phyloP scores from a whole-genome alignment of 2,113 vertebrate genomes.

The Pantherophis guttatus region DNA sequence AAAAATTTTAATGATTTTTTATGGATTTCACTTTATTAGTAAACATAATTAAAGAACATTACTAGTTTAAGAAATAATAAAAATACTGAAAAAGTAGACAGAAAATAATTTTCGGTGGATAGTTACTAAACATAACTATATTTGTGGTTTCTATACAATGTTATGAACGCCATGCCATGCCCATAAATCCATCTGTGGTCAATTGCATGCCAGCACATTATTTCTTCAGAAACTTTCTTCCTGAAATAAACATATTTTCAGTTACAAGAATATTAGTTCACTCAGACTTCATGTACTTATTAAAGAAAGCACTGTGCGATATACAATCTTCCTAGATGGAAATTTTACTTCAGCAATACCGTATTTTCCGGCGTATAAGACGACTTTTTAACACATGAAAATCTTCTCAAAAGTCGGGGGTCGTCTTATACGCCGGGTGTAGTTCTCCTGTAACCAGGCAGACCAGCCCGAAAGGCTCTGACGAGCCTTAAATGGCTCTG shows the following conservation, averaged over 20 bases:
- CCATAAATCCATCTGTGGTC: slow-evolving; percentile 32
- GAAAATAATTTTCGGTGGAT: background rate
- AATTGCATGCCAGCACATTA: slow-evolving; percentile 23
- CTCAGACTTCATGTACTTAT: background rate
- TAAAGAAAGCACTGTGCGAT: background rate
- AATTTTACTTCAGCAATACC: background rate
- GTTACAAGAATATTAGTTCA: slow-evolving; percentile 25
- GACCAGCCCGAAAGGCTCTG: no score
- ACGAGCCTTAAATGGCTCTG: no score
- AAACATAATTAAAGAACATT: slow-evolving; percentile 37
- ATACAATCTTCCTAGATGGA: background rate
- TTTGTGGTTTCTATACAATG: slow-evolving; percentile 35
- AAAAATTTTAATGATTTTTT: background rate
- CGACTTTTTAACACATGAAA: no score
- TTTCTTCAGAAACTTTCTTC: slow-evolving; percentile 57
- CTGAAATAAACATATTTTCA: slow-evolving; percentile 58
- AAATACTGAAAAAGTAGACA: slow-evolving; percentile 38
- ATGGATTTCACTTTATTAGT: slow-evolving; percentile 3
- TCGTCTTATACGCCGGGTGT: no score
- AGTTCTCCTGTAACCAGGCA: no score
- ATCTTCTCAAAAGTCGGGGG: no score
- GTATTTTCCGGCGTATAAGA: no score
- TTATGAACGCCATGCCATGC: background rate
- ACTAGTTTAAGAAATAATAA: slow-evolving; percentile 52
- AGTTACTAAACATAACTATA: slow-evolving; percentile 45